Evolutionary conservation across 2,888 invertebrate species (phyloP), one percentile per base, ranked within the genome.

Genomic region (Ommatoiulus sabulosus): DNA sequence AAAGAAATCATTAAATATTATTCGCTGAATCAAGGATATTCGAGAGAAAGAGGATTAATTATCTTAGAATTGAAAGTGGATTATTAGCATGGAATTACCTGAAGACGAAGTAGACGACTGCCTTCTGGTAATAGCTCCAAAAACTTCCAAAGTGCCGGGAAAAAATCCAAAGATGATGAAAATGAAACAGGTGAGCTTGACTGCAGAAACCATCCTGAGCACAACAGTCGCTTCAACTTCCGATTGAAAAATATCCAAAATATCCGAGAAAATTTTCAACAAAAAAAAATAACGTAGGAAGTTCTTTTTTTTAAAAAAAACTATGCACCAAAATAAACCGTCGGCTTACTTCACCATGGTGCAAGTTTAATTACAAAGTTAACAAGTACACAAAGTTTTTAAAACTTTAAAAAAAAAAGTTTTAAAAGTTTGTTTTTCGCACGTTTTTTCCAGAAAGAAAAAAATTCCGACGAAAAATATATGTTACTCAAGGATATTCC

Each of bases 121-220:
- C 85, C 85, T 85, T 85, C 85, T 85, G 43, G 85, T 85, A 46
- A 85, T 85, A 17, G 85, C 85, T 85, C 85, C 85, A 85, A 85
- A 85, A 44, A 85, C 85, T 20, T 85, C 85, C 44, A 85, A 46
- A 20, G 85, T 85, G 85, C 46, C 46, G 46, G 85, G 85, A 20
- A 85, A 85, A 46, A 85, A 85, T 44, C 85, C 85, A 44, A 85
- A 85, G 20, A 44, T 46, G 46, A 85, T 24, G 85, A 85, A 44
- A 20, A 46, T 10, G 85, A 85, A 85, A 85, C 46, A 85, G 24
- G 46, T 44, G 46, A 85, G 43, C 85, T 85, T 43, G 2, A 85
- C 46, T 44, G 85, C 44, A 43, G 85, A 85, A 44, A 85, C 46
- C 85, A 85, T 85, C 5, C 44, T 85, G 85, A 85, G 44, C 44